Evolutionary conservation across 2,888 invertebrate species (phyloP).

Genomic region (Diplolepis rosae): DNA sequence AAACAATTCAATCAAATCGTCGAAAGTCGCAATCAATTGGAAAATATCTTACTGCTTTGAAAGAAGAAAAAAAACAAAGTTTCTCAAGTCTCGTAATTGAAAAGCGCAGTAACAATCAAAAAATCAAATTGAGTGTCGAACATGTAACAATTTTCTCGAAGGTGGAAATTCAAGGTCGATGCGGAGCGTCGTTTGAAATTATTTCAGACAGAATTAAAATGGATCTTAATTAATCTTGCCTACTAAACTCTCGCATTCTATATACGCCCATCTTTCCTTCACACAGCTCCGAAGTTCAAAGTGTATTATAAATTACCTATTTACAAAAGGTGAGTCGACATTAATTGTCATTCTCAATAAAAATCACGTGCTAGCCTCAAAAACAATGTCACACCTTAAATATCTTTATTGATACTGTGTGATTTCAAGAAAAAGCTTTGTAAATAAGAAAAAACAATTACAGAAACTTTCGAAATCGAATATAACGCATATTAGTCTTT

Average conservation of each 20-base stretch:
- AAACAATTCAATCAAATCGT: not conserved
- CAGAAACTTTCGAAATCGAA: constrained; percentile 26
- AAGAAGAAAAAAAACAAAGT: not conserved
- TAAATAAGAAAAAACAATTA: constrained; percentile 27
- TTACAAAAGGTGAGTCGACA: not conserved
- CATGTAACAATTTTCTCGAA: constrained; percentile 15
- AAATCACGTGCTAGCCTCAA: not conserved
- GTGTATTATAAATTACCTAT: not conserved
- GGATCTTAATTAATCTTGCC: not conserved
- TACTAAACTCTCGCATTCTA: not conserved
- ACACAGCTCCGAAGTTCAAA: not conserved
- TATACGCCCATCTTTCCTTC: not conserved
- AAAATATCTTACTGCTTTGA: too few relatives aligned
- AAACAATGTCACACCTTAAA: not conserved
- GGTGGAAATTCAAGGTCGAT: constrained; percentile 25
- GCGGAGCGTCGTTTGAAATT: constrained; percentile 16
- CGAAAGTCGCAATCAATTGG: not conserved
- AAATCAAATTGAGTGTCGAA: not conserved
- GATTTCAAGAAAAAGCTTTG: constrained; percentile 22
- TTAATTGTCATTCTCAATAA: not conserved
- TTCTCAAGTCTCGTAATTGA: not conserved
- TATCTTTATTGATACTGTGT: not conserved
- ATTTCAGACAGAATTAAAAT: constrained; percentile 10
- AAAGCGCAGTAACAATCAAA: not conserved
- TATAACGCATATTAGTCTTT: constrained; percentile 26